Evolutionary conservation across 2,797 vertebrate species (phyloP).

Genomic region (Pangasius sanitwongsei): DNA sequence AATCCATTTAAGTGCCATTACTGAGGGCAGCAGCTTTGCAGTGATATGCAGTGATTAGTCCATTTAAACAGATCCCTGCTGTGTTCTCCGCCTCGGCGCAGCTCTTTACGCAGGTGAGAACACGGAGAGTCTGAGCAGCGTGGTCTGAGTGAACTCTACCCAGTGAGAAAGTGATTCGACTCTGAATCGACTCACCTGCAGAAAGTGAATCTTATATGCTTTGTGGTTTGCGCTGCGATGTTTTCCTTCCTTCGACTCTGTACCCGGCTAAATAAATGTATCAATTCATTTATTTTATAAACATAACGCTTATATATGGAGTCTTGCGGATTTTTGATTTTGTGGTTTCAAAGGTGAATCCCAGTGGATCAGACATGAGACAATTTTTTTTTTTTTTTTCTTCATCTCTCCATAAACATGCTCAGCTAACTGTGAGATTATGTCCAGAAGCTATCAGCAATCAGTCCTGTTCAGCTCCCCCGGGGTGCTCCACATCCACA

Average conservation of each 20-base stretch:
- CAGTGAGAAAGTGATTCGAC: too few relatives aligned
- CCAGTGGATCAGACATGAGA: not conserved
- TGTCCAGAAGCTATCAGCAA: slow-evolving; percentile 58
- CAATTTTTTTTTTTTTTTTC: not conserved
- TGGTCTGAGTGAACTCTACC: not conserved
- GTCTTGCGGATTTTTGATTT: not conserved
- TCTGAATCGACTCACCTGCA: not conserved
- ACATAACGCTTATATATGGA: too few relatives aligned
- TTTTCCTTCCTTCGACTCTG: not conserved
- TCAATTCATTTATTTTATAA: not conserved
- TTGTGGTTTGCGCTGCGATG: not conserved
- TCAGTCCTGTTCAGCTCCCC: slow-evolving; percentile 47
- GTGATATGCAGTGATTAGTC: not conserved
- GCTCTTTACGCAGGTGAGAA: not conserved
- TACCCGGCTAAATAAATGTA: not conserved
- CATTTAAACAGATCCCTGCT: not conserved
- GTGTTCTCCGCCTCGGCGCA: not conserved
- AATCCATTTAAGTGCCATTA: not conserved
- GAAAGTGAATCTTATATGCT: not conserved
- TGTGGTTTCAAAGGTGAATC: not conserved
- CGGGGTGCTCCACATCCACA: slow-evolving; percentile 45
- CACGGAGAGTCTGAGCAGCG: not conserved
- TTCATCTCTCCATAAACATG: slow-evolving; percentile 34
- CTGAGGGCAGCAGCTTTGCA: not conserved
- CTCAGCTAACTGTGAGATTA: slow-evolving; percentile 55